These are phyloP conservation scores for Hyaena hyaena DNA, from an alignment of 2,113 vertebrate species.

Conservation along the genomic window DNA sequence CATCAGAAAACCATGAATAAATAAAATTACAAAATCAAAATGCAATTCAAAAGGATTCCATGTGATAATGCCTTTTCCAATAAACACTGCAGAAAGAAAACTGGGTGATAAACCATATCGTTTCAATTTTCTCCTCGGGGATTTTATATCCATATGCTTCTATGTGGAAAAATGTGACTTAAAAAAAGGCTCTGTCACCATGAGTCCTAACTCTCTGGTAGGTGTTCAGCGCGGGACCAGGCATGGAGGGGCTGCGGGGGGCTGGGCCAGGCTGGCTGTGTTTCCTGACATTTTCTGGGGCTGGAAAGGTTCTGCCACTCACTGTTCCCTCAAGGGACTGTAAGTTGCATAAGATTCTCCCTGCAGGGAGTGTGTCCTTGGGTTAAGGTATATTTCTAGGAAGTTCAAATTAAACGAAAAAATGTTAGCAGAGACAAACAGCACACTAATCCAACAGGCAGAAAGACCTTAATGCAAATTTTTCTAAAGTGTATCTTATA, in stretches of 20 bases:
- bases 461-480: background rate
- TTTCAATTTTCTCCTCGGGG: conserved; percentile 56
- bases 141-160: conserved; percentile 48
- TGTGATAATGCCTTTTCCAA: conserved; percentile 48
- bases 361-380: background rate
- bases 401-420: conserved; percentile 52
- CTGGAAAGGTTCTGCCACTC: background rate
- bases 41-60: conserved; percentile 37
- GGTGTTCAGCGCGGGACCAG: background rate
- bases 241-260: background rate
- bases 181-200: background rate
- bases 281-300: background rate
- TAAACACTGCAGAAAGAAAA: conserved; percentile 36
- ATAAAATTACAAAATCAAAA: conserved; percentile 67
- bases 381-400: background rate
- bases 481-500: background rate
- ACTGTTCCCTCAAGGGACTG: background rate
- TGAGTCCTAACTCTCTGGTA: background rate
- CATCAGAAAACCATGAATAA: conserved; percentile 57
- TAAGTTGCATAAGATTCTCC: background rate
- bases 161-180: conserved; percentile 62
- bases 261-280: background rate
- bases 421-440: background rate
- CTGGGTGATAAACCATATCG: conserved; percentile 47
- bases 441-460: background rate